These are phyloP conservation scores for Pygoscelis antarcticus DNA, from an alignment of 2,113 vertebrate species.

Conservation along the genomic window DNA sequence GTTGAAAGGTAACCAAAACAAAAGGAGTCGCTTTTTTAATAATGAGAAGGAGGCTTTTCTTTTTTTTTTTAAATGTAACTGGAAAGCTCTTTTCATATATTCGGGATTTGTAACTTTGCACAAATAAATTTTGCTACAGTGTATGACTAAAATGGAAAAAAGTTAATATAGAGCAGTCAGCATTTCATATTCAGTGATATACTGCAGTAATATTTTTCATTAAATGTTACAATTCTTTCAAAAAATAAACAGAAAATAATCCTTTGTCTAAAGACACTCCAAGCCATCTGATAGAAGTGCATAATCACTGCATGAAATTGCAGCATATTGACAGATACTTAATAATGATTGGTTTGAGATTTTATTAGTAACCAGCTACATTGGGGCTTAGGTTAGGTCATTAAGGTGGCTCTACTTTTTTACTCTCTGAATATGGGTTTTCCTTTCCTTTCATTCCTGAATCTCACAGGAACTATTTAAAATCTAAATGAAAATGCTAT, in stretches of 20 bases:
- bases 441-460: not conserved
- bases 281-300: not conserved
- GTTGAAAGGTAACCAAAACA: conserved; percentile 43
- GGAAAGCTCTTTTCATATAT: conserved; percentile 35
- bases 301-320: not conserved
- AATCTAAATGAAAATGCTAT: conserved; percentile 16
- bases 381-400: not conserved
- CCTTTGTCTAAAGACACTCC: not conserved
- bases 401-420: not conserved
- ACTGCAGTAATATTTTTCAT: not conserved
- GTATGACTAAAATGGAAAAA: conserved; percentile 28
- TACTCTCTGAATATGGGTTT: not conserved
- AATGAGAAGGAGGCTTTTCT: not conserved
- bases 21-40: conserved; percentile 25
- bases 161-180: not conserved
- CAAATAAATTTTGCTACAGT: conserved; percentile 26
- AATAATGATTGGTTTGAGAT: not conserved
- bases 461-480: conserved; percentile 29
- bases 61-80: not conserved
- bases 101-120: conserved; percentile 49
- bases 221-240: not conserved
- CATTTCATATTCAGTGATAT: conserved; percentile 2
- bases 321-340: not conserved
- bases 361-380: not conserved
- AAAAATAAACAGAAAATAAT: not conserved